A percentile compares a stretch with the other conserved stretches of the same genome.
Conservation (phyloP, 2,113 vertebrate species). For the Heptranchias perlo region DNA sequence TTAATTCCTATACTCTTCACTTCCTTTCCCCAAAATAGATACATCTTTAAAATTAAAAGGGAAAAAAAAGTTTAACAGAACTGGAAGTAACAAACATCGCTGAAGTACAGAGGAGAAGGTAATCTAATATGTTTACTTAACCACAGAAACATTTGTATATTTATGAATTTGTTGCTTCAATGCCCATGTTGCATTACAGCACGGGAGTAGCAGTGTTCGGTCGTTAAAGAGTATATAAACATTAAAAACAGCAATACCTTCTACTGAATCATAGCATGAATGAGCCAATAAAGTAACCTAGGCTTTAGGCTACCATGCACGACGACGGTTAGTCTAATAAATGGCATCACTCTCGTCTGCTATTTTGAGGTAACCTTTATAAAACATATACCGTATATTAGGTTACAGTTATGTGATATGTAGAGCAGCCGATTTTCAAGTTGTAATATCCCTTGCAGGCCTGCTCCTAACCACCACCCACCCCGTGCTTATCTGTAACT, state of each 20-base stretch:
- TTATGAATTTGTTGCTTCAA: conserved; percentile 25
- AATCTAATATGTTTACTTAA: background rate
- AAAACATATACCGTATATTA: background rate
- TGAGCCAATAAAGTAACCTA: background rate
- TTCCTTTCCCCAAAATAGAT: background rate
- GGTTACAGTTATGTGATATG: background rate
- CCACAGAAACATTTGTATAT: conserved; percentile 23
- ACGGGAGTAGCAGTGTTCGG: background rate
- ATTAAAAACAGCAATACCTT: background rate
- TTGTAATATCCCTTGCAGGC: background rate
- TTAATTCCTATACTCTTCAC: background rate
- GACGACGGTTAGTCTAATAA: background rate
- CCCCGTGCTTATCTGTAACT: background rate
- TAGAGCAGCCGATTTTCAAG: conserved; percentile 5
- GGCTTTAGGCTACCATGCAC: background rate
- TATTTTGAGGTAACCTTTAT: conserved; percentile 9
- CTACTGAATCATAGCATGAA: background rate
- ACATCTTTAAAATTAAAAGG: background rate
- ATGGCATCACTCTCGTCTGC: background rate
- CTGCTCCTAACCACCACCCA: background rate
- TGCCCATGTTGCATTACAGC: background rate
- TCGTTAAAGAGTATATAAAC: background rate
- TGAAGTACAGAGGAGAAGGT: background rate
- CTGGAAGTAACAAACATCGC: background rate
- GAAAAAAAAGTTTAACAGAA: background rate